A percentile compares a stretch with the other conserved stretches of the same genome.
These are phyloP conservation scores for Ormyrus rosae DNA, from an alignment of 2,888 invertebrate species.

Conservation along the genomic window DNA sequence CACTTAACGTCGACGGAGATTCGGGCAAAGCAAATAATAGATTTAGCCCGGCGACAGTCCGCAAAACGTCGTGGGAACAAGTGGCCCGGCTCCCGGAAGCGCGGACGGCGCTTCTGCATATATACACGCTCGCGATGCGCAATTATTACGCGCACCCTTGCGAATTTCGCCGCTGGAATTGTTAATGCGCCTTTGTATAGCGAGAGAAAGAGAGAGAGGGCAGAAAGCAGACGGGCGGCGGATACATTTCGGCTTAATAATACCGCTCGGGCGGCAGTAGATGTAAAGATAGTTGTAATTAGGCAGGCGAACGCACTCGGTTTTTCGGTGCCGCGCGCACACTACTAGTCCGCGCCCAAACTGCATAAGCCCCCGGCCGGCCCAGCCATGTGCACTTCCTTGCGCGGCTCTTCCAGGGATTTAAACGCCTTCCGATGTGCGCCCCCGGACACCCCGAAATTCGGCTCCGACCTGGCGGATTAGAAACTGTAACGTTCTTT, in stretches of 20 bases:
- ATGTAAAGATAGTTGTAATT: conserved; percentile 75
- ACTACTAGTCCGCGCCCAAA: neutral
- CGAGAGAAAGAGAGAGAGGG: conserved; percentile 51
- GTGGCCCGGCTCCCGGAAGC: conserved; percentile 62
- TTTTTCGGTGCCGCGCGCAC: conserved; percentile 45
- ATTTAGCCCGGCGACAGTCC: neutral
- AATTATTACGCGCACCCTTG: conserved; percentile 73
- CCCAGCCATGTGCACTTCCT: conserved; percentile 54
- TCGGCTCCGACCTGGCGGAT: too few species aligned
- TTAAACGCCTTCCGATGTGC: conserved; percentile 10
- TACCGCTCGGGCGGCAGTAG: conserved; percentile 64
- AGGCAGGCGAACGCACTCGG: conserved; percentile 67
- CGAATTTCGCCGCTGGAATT: conserved; percentile 67
- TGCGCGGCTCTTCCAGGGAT: conserved; percentile 13
- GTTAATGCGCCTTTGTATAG: conserved; percentile 65
- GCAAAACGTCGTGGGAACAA: conserved; percentile 44
- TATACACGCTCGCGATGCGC: conserved; percentile 64
- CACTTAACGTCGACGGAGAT: neutral
- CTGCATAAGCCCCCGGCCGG: neutral
- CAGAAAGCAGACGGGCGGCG: conserved; percentile 60
- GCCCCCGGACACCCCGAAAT: too few species aligned
- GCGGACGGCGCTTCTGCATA: neutral
- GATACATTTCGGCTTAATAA: conserved; percentile 70
- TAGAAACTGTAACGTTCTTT: too few species aligned
- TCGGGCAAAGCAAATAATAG: neutral